Base-by-base conservation (phyloP, 2,797 vertebrate genomes). In the Mus spretus region DNA sequence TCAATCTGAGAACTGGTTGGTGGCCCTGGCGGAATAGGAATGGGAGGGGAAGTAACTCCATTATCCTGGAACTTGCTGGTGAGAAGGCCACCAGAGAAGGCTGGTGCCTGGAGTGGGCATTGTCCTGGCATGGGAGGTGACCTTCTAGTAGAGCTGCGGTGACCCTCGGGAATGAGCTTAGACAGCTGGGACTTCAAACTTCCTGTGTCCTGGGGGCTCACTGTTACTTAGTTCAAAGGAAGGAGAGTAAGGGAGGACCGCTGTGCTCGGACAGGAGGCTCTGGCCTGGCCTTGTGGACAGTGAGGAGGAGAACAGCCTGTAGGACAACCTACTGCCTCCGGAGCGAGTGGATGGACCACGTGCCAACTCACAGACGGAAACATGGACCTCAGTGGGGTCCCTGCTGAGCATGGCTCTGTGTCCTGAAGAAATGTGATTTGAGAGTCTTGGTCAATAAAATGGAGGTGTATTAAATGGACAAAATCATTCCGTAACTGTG, bases 1-100 rank as follows among this genome's bases (percentile, higher is more conserved):
- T 96, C 92, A 89, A 12, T 96, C 89, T 65, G 1, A 89, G 94
- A n/a, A 59, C 61, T 75, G 87, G 85, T 44, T 85, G 82, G 78
- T 83, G 92, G 81, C 50, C 50, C 17, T 28, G 79, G 9, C 17
- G 14, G 55, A 80, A 86, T 26, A 15, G 67, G 80, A 44, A 59
- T 34, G 10, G 20, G 65, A 77, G 55, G 78, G 59, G 34, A 74
- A 6, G 88, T n/a, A 55, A 65, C 70, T 50, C 9, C 22, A 5
- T 72, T 28, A 14, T 34, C 86, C 78, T 37, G 44, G 83, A 47
- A 17, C 63, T 70, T 63, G 81, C 17, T 24, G 34, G n/a, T 50
- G 75, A 65, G 55, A 34, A 50, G 50, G 50, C 47, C 3, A 40
- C 11, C 3, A 1, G 0, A 9, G 12, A n/a, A 63, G 79, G 17